Percentiles rank a stretch among this genome's conserved stretches.
Conservation (phyloP, 2,113 vertebrate species). For the Vidua macroura region DNA sequence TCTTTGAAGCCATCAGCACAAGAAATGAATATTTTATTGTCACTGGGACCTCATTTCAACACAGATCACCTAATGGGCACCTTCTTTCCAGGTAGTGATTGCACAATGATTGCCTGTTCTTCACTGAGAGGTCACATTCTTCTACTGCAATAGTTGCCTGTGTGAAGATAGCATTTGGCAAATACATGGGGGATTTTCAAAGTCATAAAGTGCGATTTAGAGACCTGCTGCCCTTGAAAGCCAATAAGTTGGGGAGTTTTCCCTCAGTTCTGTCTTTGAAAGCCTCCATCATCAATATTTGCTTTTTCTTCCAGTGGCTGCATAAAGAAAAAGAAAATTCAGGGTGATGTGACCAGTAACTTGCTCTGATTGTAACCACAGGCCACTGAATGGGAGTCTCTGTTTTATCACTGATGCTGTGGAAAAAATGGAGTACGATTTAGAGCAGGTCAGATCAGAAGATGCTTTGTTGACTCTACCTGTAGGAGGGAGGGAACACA, state of each 20-base stretch:
- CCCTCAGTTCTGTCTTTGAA: background rate
- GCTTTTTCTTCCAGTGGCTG: background rate
- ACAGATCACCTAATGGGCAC: background rate
- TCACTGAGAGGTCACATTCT: background rate
- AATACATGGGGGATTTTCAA: background rate
- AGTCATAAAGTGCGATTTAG: background rate
- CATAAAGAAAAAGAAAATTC: background rate
- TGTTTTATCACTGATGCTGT: background rate
- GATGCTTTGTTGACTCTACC: background rate
- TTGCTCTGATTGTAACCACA: background rate
- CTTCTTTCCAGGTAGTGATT: background rate
- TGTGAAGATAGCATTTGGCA: background rate
- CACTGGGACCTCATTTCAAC: background rate
- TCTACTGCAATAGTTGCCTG: background rate
- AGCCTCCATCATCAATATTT: background rate
- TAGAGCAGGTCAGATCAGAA: background rate
- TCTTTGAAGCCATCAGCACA: background rate
- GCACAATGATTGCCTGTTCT: background rate
- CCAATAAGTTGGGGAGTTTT: rapidly evolving
- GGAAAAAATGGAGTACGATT: background rate
- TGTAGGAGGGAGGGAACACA: background rate
- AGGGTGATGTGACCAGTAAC: background rate
- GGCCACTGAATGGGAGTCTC: background rate
- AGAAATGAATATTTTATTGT: background rate
- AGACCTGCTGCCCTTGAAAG: background rate